These are phyloP conservation scores for Symphodus melops DNA, from an alignment of 2,113 vertebrate species.

Conservation along the genomic window DNA sequence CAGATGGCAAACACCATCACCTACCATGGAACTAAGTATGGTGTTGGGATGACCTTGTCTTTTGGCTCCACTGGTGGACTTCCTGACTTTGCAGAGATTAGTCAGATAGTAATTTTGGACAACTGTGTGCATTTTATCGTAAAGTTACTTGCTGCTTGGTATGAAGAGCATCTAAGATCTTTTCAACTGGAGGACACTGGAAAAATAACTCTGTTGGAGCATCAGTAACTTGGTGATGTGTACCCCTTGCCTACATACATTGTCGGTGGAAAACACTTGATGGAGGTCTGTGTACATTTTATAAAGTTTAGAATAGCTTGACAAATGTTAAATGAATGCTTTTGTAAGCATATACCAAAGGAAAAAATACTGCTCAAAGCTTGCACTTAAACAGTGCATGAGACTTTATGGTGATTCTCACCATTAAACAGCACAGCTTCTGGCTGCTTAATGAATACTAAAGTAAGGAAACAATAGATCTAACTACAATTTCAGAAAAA, in stretches of 20 bases:
- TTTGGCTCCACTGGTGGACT: conserved; percentile 41
- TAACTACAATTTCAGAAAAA: too few species aligned
- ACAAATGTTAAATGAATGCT: too few species aligned
- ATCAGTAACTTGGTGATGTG: conserved; percentile 50
- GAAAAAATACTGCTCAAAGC: too few species aligned
- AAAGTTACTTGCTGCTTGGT: conserved; percentile 43
- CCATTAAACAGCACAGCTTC: too few species aligned
- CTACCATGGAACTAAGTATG: conserved; percentile 31
- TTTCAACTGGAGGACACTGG: conserved; percentile 52
- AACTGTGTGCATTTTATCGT: conserved; percentile 46
- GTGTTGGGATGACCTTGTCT: conserved; percentile 36
- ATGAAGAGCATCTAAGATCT: conserved; percentile 55
- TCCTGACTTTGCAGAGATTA: conserved; percentile 52
- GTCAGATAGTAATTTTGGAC: conserved; percentile 50
- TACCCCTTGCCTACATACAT: conserved; percentile 54
- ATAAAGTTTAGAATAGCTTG: too few species aligned
- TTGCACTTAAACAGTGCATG: too few species aligned
- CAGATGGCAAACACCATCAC: conserved; percentile 26
- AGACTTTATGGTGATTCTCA: too few species aligned
- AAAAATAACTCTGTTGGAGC: conserved; percentile 24
- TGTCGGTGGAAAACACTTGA: conserved; percentile 35
- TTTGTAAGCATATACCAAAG: too few species aligned
- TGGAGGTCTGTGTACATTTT: too few species aligned
- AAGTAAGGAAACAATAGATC: too few species aligned
- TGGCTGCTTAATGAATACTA: too few species aligned